Percentiles rank a stretch among this genome's conserved stretches.
Conservation (phyloP, 2,888 invertebrate genomes). For the Drosophila parthenogenetica region DNA sequence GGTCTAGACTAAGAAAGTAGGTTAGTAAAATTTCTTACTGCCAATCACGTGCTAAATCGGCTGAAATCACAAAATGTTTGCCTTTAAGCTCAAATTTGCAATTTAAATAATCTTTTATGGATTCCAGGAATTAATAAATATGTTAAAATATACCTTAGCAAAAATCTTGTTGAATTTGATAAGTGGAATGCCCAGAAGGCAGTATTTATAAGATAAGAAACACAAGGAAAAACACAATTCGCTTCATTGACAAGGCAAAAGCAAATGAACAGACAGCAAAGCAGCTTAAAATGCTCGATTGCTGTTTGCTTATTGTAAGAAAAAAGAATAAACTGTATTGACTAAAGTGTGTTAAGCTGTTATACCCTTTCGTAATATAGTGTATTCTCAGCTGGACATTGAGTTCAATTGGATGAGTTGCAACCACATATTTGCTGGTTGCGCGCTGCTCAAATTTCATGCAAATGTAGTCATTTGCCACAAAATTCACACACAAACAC, state of each 20-base stretch:
- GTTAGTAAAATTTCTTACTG: too few relatives aligned
- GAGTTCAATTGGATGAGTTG: conserved; percentile 22
- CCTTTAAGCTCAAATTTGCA: too few relatives aligned
- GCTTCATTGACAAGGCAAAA: background rate
- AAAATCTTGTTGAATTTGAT: background rate
- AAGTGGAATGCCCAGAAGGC: background rate
- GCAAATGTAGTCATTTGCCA: conserved; percentile 78
- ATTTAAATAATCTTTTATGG: background rate
- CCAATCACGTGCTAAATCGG: too few relatives aligned
- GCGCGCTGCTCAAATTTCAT: conserved; percentile 56
- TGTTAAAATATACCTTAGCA: background rate
- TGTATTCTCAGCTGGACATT: conserved; percentile 19
- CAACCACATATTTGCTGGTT: conserved; percentile 21
- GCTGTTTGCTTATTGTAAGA: background rate
- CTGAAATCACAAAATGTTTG: too few relatives aligned
- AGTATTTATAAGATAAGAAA: background rate
- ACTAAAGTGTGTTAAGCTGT: background rate
- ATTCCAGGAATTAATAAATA: background rate
- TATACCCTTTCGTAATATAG: background rate
- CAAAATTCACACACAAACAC: conserved; percentile 42
- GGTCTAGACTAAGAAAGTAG: too few relatives aligned
- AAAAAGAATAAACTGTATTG: too few relatives aligned
- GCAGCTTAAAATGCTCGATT: background rate
- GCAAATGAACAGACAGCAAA: background rate
- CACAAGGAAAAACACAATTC: background rate